phyloP scores from a whole-genome alignment of 2,888 invertebrate genomes.

The Nudaria mundana region DNA sequence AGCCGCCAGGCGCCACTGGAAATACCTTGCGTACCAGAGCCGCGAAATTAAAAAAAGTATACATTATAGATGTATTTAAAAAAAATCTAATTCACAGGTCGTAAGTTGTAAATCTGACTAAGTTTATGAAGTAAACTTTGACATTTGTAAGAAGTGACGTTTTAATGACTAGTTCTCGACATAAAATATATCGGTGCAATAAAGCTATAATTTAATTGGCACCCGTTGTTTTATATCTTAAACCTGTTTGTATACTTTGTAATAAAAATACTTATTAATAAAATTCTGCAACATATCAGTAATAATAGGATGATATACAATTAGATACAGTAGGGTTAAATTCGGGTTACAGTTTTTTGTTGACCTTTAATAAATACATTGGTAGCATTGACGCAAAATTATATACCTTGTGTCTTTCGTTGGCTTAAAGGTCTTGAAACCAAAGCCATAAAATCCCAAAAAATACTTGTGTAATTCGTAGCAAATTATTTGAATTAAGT shows the following conservation, averaged over 20 bases:
- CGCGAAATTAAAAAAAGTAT: too few relatives aligned
- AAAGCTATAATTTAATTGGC: slow-evolving; percentile 51
- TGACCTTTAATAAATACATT: too few relatives aligned
- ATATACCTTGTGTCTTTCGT: too few relatives aligned
- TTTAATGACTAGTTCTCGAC: slow-evolving; percentile 40
- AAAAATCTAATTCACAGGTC: slow-evolving; percentile 11
- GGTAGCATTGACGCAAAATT: too few relatives aligned
- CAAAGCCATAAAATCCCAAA: too few relatives aligned
- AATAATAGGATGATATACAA: not conserved
- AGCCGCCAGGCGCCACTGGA: too few relatives aligned
- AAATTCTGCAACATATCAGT: slow-evolving; percentile 25
- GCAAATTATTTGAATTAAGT: too few relatives aligned
- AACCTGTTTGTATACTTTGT: slow-evolving; percentile 12
- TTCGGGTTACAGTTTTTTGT: not conserved
- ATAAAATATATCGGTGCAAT: slow-evolving; percentile 44
- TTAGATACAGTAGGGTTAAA: not conserved
- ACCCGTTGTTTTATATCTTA: slow-evolving; percentile 18
- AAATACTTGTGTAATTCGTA: too few relatives aligned
- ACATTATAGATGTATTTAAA: too few relatives aligned
- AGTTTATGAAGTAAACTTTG: not conserved
- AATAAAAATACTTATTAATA: slow-evolving; percentile 37
- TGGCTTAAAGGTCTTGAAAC: too few relatives aligned
- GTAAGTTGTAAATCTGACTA: slow-evolving; percentile 8
- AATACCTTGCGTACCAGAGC: too few relatives aligned
- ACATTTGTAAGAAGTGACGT: slow-evolving; percentile 2